Conservation (phyloP, 1,140 invertebrate species). For the Leptopilina boulardi region DNA sequence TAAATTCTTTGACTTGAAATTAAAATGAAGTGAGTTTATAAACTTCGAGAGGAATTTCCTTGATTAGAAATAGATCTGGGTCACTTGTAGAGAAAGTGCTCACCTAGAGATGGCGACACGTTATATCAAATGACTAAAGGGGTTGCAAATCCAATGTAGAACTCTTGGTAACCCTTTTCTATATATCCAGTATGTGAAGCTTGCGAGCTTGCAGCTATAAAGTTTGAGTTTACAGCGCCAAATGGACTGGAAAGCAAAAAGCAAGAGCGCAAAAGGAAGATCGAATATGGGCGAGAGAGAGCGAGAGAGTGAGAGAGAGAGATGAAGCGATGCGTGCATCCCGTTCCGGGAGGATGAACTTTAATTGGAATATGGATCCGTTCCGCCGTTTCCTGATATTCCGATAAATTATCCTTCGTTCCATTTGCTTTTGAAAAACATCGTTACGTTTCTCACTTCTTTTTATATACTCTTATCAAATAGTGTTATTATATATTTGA, state of each 20-base stretch:
- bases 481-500: too few species aligned
- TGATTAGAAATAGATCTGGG: slow-evolving; percentile 22
- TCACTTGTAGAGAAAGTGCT: background rate
- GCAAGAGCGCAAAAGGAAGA: slow-evolving; percentile 50
- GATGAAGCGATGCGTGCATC: slow-evolving; percentile 57
- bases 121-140: slow-evolving; percentile 25
- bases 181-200: slow-evolving; percentile 62
- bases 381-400: slow-evolving; percentile 74
- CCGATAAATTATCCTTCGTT: slow-evolving; percentile 75
- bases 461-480: slow-evolving; percentile 38
- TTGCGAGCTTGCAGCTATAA: slow-evolving; percentile 69
- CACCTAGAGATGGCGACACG: slow-evolving; percentile 40
- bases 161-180: slow-evolving; percentile 45
- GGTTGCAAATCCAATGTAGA: slow-evolving; percentile 27
- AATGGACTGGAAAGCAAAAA: slow-evolving; percentile 74
- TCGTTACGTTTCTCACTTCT: slow-evolving; percentile 51
- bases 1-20: background rate
- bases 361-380: slow-evolving; percentile 76
- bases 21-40: background rate
- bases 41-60: background rate
- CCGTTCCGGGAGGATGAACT: slow-evolving; percentile 74
- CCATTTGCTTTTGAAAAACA: slow-evolving; percentile 71
- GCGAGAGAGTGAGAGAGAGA: slow-evolving; percentile 56
- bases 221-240: slow-evolving; percentile 73
- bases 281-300: slow-evolving; percentile 54